A percentile compares a stretch with the other conserved stretches of the same genome.
Conservation (phyloP, 2,797 vertebrate species). For the Eospalax fontanierii region DNA sequence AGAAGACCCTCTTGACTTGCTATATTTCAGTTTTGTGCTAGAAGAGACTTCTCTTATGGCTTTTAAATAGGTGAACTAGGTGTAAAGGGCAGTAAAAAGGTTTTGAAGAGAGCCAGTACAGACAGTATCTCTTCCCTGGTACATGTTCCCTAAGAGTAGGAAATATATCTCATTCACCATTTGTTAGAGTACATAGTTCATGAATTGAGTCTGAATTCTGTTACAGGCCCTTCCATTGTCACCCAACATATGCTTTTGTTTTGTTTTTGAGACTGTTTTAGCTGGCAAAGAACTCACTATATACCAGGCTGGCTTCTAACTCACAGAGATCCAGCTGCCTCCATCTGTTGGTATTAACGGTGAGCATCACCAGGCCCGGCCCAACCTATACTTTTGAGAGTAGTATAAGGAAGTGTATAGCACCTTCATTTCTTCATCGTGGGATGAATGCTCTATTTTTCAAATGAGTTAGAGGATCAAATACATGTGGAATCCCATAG, state of each 20-base stretch:
- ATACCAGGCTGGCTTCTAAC: too few species aligned
- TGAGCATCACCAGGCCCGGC: too few species aligned
- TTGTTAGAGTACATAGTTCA: conserved; percentile 13
- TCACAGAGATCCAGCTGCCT: too few species aligned
- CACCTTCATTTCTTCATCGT: conserved; percentile 57
- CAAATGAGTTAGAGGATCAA: background rate
- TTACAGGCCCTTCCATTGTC: background rate
- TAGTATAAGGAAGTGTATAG: background rate
- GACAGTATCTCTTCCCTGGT: conserved; percentile 3
- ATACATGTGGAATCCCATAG: conserved; percentile 11
- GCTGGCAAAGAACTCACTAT: too few species aligned
- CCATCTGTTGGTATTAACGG: too few species aligned
- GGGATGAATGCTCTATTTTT: background rate
- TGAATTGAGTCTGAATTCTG: conserved; percentile 37
- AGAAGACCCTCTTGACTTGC: conserved; percentile 22
- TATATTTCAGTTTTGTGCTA: conserved; percentile 49
- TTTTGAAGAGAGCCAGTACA: conserved; percentile 29
- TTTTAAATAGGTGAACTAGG: conserved; percentile 53
- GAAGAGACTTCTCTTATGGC: background rate
- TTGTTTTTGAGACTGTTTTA: too few species aligned
- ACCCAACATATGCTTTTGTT: background rate
- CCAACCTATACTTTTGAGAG: conserved; percentile 32
- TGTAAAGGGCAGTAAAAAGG: background rate
- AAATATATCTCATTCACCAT: conserved; percentile 42
- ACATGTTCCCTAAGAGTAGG: background rate